Percentiles rank a stretch among this genome's conserved stretches.
Evolutionary conservation across 2,888 invertebrate genomes (phyloP).

Genomic region (Dicroscelio sp.): DNA sequence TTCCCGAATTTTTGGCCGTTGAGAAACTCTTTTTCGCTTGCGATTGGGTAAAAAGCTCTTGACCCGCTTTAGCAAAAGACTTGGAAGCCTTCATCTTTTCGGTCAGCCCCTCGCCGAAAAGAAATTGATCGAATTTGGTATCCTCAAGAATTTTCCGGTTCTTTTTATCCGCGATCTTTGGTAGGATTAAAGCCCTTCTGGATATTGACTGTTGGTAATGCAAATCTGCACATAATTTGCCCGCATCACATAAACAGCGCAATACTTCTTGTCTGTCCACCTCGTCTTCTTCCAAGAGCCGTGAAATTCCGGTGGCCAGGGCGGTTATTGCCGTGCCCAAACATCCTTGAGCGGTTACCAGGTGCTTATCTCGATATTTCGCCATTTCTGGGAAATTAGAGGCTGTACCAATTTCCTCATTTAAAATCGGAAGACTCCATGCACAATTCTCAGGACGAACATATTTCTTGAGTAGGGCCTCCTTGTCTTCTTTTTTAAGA

Average conservation of each 20-base stretch:
- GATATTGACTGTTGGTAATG: conserved; percentile 36
- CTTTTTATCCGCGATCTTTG: conserved; percentile 41
- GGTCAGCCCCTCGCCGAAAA: conserved; percentile 49
- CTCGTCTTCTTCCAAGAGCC: not conserved
- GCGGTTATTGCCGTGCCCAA: conserved; percentile 44
- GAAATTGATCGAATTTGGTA: conserved; percentile 19
- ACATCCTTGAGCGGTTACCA: conserved; percentile 46
- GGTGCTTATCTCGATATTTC: conserved; percentile 67
- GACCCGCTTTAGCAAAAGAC: conserved; percentile 40
- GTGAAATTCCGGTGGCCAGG: conserved; percentile 32
- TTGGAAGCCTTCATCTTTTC: conserved; percentile 49
- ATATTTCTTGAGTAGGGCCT: not conserved
- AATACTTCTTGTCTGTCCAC: not conserved
- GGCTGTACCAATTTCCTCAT: conserved; percentile 51
- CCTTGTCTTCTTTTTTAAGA: conserved; percentile 39
- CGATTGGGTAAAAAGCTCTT: not conserved
- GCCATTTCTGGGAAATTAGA: conserved; percentile 54
- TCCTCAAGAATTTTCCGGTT: conserved; percentile 42
- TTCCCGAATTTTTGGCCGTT: conserved; percentile 13
- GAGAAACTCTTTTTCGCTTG: not conserved
- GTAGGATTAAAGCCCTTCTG: conserved; percentile 43
- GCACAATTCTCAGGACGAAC: not conserved
- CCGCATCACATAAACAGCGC: conserved; percentile 4
- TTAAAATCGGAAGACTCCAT: conserved; percentile 34
- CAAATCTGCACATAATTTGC: conserved; percentile 37